These are phyloP conservation scores for Amiota minor DNA, from an alignment of 2,888 invertebrate genomes.

Conservation along the genomic window DNA sequence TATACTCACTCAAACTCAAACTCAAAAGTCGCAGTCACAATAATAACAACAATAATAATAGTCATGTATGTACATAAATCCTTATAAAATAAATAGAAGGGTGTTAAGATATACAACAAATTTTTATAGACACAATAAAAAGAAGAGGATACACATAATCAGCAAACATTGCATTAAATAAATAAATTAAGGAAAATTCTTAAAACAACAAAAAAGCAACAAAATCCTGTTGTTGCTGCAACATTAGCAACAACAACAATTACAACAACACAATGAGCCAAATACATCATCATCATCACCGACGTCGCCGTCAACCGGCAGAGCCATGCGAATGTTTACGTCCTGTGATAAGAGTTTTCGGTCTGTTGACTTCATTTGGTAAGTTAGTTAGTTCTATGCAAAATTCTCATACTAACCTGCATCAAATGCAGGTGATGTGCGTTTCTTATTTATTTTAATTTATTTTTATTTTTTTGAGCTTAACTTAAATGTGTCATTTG, in stretches of 20 bases:
- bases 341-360: constrained; percentile 72
- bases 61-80: constrained; percentile 1
- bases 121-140: neutral
- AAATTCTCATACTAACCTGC: too few relatives aligned
- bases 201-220: constrained; percentile 23
- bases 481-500: too few relatives aligned
- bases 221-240: constrained; percentile 41
- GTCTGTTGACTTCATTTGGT: constrained; percentile 72
- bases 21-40: too few relatives aligned
- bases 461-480: too few relatives aligned
- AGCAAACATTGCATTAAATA: neutral
- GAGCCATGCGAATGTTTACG: constrained; percentile 71
- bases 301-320: constrained; percentile 69
- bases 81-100: constrained; percentile 5
- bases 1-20: too few relatives aligned
- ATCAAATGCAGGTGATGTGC: too few relatives aligned
- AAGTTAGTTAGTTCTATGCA: constrained; percentile 50
- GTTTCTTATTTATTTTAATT: too few relatives aligned
- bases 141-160: neutral
- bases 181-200: constrained; percentile 3
- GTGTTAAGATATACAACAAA: neutral
- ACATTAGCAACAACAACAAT: constrained; percentile 53
- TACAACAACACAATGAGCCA: constrained; percentile 58
- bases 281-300: constrained; percentile 48
- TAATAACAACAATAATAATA: neutral